Base-by-base conservation (phyloP, 2,797 vertebrate genomes). In the Mycteria americana region DNA sequence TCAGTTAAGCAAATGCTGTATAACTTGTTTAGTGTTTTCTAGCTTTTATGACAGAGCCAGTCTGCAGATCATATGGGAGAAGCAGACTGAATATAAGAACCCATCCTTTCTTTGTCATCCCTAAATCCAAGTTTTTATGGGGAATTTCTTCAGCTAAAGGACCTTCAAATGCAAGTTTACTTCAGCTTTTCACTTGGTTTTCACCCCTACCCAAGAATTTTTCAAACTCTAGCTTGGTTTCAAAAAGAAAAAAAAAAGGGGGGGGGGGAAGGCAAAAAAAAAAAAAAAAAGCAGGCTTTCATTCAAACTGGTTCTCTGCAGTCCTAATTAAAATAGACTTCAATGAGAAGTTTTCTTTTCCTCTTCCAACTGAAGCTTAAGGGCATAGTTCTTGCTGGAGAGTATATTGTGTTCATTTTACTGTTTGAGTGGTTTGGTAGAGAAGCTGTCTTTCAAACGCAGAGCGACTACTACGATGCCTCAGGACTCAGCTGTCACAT, bases 281-380 rank as follows among this genome's bases (percentile, higher is more conserved):
- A 39, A 18, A 64, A 51, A 64, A 33, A 53, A 39, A 69, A 22
- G 28, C 88, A 95, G 73, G 68, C 88, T 96, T 93, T 88, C 95
- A 90, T 95, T 93, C 85, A 82, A 10, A 87, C 89, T 41, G 70
- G 75, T 96, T 98, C 94, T 98, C 97, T 96, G 95, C 97, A 95
- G 95, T 94, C 96, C 98, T 98, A 98, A 98, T 98, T 98, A 98
- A 98, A 98, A 97, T 88, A 95, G 94, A 97, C 97, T 97, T 98
- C 97, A 97, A 96, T 96, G 94, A 93, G 88, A 98, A 97, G 95
- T 96, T 97, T 97, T 96, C 92, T 96, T 97, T 97, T 95, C 70
- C 45, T 97, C 93, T 97, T 97, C 94, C 94, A 95, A 91, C 94
- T 76, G 67, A 91, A 97, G 97, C 98, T 98, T 93, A 89, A 97